A percentile compares a stretch with the other conserved stretches of the same genome.
phyloP scores from a whole-genome alignment of 2,888 invertebrate genomes.

The Chirona hameri region DNA sequence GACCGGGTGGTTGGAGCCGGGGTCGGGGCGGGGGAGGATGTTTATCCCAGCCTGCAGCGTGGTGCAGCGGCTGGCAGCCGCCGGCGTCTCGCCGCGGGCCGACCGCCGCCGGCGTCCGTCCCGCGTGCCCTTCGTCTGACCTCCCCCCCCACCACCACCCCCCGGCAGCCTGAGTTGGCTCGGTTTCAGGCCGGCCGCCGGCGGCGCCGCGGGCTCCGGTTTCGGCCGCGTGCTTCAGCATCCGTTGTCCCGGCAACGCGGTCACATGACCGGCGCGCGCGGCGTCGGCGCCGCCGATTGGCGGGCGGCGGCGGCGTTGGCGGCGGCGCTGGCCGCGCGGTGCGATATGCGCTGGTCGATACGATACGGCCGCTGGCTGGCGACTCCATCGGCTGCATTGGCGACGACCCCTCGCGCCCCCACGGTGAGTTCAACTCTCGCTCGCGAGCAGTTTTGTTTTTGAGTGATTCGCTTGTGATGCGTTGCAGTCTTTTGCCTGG shows the following conservation, averaged over 20 bases:
- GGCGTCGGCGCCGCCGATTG: not conserved
- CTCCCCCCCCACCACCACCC: not conserved
- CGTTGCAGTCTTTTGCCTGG: not conserved
- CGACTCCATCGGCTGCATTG: not conserved
- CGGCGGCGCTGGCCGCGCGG: not conserved
- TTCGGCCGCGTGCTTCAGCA: conserved; percentile 26
- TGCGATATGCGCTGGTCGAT: conserved; percentile 9
- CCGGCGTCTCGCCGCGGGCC: conserved; percentile 1
- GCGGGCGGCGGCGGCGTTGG: not conserved
- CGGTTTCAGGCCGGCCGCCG: conserved; percentile 8
- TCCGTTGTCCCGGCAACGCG: conserved; percentile 23
- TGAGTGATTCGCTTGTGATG: not conserved
- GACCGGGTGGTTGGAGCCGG: too few relatives aligned
- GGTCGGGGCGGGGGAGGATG: too few relatives aligned
- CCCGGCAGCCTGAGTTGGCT: not conserved
- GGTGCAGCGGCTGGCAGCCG: not conserved
- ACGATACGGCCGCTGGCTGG: not conserved
- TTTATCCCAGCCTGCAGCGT: too few relatives aligned
- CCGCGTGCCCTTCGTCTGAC: conserved; percentile 1
- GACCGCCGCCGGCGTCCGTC: not conserved
- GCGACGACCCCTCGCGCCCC: not conserved
- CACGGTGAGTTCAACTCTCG: conserved; percentile 1
- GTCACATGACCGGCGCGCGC: conserved; percentile 13
- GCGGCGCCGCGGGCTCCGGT: not conserved
- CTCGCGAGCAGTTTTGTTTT: not conserved